phyloP scores from a whole-genome alignment of 1,140 invertebrate genomes.

The Aphaenogaster floridana region DNA sequence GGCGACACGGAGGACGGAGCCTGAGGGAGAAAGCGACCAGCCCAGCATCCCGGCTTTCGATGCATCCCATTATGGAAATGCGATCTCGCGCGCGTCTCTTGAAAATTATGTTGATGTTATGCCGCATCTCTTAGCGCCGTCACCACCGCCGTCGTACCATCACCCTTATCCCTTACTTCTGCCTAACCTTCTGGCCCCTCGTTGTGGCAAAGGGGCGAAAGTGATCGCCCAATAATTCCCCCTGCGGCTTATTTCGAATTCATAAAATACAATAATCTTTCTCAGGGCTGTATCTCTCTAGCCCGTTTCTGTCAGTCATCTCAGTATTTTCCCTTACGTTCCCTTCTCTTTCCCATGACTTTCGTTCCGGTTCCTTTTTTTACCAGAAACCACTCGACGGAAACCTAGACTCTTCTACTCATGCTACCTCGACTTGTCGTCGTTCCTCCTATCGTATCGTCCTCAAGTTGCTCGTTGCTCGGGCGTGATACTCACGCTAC shows the following conservation, averaged over 20 bases:
- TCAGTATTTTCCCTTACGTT: neutral
- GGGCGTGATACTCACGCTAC: conserved; percentile 21
- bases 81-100: conserved; percentile 81
- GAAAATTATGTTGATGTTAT: conserved; percentile 85
- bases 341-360: neutral
- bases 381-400: neutral
- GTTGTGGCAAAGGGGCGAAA: neutral
- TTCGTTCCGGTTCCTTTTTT: neutral
- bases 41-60: conserved; percentile 79
- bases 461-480: conserved; percentile 27
- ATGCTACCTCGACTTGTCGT: neutral
- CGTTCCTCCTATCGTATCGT: neutral
- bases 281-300: conserved; percentile 3
- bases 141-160: conserved; percentile 28
- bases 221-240: neutral
- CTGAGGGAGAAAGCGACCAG: conserved; percentile 67
- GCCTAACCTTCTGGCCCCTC: conserved; percentile 42
- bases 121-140: conserved; percentile 70
- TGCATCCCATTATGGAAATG: conserved; percentile 85
- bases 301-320: neutral
- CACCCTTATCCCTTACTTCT: conserved; percentile 51
- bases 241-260: conserved; percentile 78
- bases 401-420: neutral
- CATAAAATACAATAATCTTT: conserved; percentile 83
- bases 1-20: conserved; percentile 44